A percentile compares a stretch with the other conserved stretches of the same genome.
These are phyloP conservation scores for Drosophila ironensis DNA, from an alignment of 1,140 invertebrate species.

Conservation along the genomic window DNA sequence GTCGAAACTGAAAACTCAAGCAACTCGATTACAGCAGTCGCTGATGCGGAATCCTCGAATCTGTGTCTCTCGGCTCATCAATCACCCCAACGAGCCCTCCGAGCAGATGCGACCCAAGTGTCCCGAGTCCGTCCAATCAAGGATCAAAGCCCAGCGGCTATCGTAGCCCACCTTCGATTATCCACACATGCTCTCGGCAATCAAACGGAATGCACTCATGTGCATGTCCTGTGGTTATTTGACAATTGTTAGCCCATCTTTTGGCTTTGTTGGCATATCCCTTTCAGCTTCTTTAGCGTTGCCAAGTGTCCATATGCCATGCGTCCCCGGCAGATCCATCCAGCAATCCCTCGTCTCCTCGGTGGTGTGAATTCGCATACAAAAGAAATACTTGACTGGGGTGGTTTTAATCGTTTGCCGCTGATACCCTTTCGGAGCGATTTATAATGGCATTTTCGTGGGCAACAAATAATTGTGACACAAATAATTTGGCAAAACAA, in stretches of 20 bases:
- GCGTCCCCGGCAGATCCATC: constrained; percentile 35
- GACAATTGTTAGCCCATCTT: constrained; percentile 52
- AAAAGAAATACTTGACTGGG: constrained; percentile 2
- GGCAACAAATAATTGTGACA: too few species aligned
- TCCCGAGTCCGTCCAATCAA: constrained; percentile 60
- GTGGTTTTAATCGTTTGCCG: constrained; percentile 26
- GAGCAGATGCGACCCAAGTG: constrained; percentile 47
- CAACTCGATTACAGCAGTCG: constrained; percentile 68
- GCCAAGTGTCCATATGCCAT: constrained; percentile 67
- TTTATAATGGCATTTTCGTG: background rate
- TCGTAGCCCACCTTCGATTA: constrained; percentile 19
- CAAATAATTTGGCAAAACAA: too few species aligned
- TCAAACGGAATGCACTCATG: constrained; percentile 64
- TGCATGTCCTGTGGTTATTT: constrained; percentile 77
- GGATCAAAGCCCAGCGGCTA: constrained; percentile 61
- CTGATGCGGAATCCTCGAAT: constrained; percentile 59
- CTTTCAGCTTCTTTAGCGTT: constrained; percentile 28
- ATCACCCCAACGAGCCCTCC: constrained; percentile 31
- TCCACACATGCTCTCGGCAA: constrained; percentile 51
- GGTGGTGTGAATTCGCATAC: constrained; percentile 40
- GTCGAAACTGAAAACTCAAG: constrained; percentile 8
- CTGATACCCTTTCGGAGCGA: constrained; percentile 15
- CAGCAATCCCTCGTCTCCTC: constrained; percentile 3
- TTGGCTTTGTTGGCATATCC: constrained; percentile 60
- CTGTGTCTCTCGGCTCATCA: constrained; percentile 51